Conservation (phyloP, 1,140 invertebrate species). For the Drosophila erecta region DNA sequence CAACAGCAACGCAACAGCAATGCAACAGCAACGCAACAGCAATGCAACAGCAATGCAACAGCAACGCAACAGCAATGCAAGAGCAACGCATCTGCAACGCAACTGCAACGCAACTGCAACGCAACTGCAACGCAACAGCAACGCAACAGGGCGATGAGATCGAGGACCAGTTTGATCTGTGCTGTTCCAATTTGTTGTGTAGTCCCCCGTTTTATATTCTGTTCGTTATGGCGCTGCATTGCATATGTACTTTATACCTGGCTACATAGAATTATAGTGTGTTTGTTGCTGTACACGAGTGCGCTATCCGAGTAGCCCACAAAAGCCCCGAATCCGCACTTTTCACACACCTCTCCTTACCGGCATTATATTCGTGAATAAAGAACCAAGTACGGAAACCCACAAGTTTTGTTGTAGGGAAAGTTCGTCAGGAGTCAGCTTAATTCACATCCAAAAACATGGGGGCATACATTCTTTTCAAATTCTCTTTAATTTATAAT, state of each 20-base stretch:
- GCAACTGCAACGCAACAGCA: neutral
- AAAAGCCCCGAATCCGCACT: conserved; percentile 5
- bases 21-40: no score
- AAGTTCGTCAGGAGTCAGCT: neutral
- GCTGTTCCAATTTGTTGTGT: conserved; percentile 29
- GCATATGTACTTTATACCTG: conserved; percentile 22
- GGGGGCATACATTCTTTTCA: conserved; percentile 22
- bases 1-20: neutral
- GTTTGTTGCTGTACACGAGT: conserved; percentile 24
- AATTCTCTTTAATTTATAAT: conserved; percentile 57
- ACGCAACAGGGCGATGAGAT: neutral
- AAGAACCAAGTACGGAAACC: conserved; percentile 15
- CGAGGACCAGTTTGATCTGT: neutral
- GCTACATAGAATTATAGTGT: conserved; percentile 18
- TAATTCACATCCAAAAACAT: no score
- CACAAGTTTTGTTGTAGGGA: neutral
- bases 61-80: no score
- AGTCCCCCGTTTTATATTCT: conserved; percentile 20
- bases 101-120: no score
- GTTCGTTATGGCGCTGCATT: conserved; percentile 35
- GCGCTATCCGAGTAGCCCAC: conserved; percentile 6
- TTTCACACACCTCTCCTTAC: conserved; percentile 7
- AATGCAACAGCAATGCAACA: no score
- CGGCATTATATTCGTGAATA: conserved; percentile 50
- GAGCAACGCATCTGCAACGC: no score